These are phyloP conservation scores for Dicrurus megarhynchus DNA, from an alignment of 2,113 vertebrate genomes.

Conservation along the genomic window DNA sequence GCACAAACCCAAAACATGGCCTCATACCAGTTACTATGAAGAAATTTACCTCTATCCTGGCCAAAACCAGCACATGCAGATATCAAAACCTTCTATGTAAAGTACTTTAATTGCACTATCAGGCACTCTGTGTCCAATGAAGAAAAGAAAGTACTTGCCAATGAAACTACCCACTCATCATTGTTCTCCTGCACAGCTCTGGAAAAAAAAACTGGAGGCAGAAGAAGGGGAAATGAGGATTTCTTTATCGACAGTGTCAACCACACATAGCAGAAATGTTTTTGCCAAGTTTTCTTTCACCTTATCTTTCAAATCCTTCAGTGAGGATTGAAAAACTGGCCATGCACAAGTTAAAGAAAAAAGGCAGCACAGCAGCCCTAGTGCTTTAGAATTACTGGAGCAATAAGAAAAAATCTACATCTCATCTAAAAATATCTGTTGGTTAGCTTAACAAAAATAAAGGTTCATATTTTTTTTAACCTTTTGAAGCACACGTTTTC, in stretches of 20 bases:
- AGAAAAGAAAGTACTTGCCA: background rate
- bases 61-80: background rate
- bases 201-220: constrained; percentile 17
- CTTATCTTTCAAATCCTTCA: constrained; percentile 9
- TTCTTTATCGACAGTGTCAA: background rate
- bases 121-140: background rate
- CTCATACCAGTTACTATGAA: background rate
- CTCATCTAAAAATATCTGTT: background rate
- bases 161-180: background rate
- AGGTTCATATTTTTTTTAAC: background rate
- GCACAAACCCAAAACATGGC: background rate
- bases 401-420: background rate
- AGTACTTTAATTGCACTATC: background rate
- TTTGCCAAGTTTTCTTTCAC: background rate
- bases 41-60: background rate
- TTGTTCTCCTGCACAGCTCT: background rate
- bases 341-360: background rate
- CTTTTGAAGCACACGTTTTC: background rate
- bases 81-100: background rate
- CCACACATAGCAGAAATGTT: background rate
- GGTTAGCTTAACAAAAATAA: background rate
- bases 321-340: background rate
- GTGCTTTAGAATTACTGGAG: background rate
- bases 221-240: background rate
- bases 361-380: background rate